Evolutionary conservation across 2,797 vertebrate genomes (phyloP), one percentile per base, ranked within the genome.

Genomic region (Antrozous pallidus): DNA sequence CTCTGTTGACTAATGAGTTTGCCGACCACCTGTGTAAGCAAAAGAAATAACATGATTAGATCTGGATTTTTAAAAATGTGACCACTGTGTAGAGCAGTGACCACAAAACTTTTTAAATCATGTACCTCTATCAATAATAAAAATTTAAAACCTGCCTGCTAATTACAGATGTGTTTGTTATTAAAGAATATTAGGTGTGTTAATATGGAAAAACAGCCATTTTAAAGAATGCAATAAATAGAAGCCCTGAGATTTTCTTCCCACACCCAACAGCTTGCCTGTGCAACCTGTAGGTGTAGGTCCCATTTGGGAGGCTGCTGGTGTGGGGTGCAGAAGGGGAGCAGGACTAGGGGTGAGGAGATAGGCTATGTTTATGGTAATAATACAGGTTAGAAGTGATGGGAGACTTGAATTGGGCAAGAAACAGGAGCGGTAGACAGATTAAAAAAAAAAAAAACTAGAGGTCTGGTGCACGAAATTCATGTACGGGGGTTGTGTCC

Each of bases 11-110:
- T n/a, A n/a, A n/a, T n/a, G n/a, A n/a, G n/a, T n/a, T n/a, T n/a
- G n/a, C n/a, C n/a, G n/a, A n/a, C n/a, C n/a, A n/a, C n/a, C n/a
- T n/a, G n/a, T n/a, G 77, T 78, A 61, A 78, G 63, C 79, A 71
- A 88, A 80, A 83, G 24, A 79, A 67, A 88, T 47, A 75, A 47
- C 10, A n/a, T 16, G 24, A 69, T 69, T 56, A 69, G 16, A 81
- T 73, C 6, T 81, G 38, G 36, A 45, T 28, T 67, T 80, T 65
- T 54, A 36, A 40, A 20, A 79, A 40, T 51, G 36, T 87, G 82
- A 28, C 33, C 91, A 3, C 58, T 24, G 3, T 16, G n/a, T 11
- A 38, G 26, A 54, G 8, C 26, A 49, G 22, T 61, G 9, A 28
- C 20, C 73, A 51, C 31, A 17, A 47, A 80, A 40, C 67, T 75